Conservation (phyloP, 2,113 vertebrate species). For the Turnix velox region DNA sequence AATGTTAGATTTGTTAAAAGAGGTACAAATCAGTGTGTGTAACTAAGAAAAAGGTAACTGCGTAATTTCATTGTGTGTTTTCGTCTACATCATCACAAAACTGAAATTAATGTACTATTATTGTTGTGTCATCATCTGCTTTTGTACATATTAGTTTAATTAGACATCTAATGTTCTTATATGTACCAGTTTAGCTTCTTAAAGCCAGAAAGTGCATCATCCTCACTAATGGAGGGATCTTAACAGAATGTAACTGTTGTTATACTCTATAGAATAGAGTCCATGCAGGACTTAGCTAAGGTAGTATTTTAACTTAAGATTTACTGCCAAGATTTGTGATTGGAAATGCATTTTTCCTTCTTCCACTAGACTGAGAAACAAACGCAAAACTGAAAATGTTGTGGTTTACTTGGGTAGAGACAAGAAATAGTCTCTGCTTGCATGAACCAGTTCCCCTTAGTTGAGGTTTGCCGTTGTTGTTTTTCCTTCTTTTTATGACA, state of each 20-base stretch:
- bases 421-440: background rate
- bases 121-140: background rate
- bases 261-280: background rate
- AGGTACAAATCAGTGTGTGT: background rate
- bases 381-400: background rate
- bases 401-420: background rate
- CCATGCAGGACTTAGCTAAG: accelerated
- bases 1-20: background rate
- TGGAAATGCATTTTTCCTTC: background rate
- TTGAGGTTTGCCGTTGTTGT: background rate
- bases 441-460: background rate
- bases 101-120: background rate
- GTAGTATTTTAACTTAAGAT: background rate
- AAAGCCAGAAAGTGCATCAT: background rate
- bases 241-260: accelerated
- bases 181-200: background rate
- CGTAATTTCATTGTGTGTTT: background rate
- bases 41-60: background rate
- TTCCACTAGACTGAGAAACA: background rate
- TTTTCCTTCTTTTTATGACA: background rate
- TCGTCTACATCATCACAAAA: background rate
- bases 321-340: background rate
- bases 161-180: background rate
- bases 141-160: background rate
- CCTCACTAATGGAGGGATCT: background rate